Evolutionary conservation across 2,113 vertebrate genomes (phyloP), one percentile per base, ranked within the genome.

Genomic region (Sterna hirundo): DNA sequence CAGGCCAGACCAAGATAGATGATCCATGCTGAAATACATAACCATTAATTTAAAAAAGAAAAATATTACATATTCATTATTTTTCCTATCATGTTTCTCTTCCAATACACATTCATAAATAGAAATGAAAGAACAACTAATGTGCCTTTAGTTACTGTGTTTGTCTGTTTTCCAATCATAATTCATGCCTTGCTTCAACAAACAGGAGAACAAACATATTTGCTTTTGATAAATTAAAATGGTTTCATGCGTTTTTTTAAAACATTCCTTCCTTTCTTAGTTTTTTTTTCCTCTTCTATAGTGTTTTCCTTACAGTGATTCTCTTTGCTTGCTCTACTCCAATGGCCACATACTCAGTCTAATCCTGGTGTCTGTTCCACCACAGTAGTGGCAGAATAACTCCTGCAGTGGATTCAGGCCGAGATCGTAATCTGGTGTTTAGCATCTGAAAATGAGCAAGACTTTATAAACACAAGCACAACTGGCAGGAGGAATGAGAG

Each of bases 141-240:
- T 77, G 38, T 68, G 78, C 60, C 66, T 97, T 93, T 93, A 95
- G 87, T 91, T 94, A 91, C 90, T 79, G 57, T 54, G 70, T 84
- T 90, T 95, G 75, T 87, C 94, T 96, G 87, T 83, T 96, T 96
- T 88, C 92, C 79, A 88, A 70, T 74, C 82, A 54, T 74, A 95
- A 95, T 83, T 93, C 94, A 94, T n/a, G 62, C 83, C 46, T 64
- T 95, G 90, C 85, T 96, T 83, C 93, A 94, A 61, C 70, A 91
- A 96, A 66, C 88, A 94, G 89, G 64, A 86, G 84, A 95, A 88
- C 78, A 93, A 97, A 96, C 42, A 81, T 86, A 88, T 95, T 88
- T 83, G 68, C 26, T 95, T 93, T 85, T 90, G 93, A 95, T 86
- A 90, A 93, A 96, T 96, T 89, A 70, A 76, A 95, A 88, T 74